These are phyloP conservation scores for Anguilla marmorata DNA, from an alignment of 2,797 vertebrate species.

Conservation along the genomic window DNA sequence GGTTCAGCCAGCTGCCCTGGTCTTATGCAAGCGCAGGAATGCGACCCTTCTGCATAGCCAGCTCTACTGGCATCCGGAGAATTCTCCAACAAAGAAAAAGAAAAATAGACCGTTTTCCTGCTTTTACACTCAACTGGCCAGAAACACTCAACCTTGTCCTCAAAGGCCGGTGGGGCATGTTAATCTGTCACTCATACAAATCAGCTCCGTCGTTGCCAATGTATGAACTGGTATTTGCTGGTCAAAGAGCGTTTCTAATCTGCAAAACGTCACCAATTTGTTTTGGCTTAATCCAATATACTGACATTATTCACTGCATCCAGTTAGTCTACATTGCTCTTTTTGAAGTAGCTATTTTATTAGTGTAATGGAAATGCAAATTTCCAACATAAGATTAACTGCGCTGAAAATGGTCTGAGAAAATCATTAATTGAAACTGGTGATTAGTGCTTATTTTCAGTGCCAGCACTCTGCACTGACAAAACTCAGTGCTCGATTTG, in stretches of 20 bases:
- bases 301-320: background rate
- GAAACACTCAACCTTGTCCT: background rate
- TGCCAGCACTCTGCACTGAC: background rate
- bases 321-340: background rate
- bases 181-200: background rate
- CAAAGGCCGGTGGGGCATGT: background rate
- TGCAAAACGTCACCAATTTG: background rate
- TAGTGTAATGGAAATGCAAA: background rate
- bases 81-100: constrained; percentile 29
- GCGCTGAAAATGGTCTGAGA: background rate
- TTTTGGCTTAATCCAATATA: background rate
- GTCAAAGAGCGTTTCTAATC: background rate
- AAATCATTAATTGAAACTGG: background rate
- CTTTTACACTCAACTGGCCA: constrained; percentile 13
- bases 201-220: background rate
- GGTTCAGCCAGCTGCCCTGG: constrained; percentile 68
- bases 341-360: background rate
- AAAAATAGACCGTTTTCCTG: background rate
- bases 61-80: constrained; percentile 42
- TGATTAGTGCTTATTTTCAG: background rate
- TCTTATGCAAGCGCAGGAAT: constrained; percentile 68
- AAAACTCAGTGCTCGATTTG: background rate
- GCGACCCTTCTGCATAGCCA: constrained; percentile 66
- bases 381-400: background rate
- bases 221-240: background rate